Base-by-base conservation (phyloP, 2,888 invertebrate species). In the Euplagia quadripunctaria region DNA sequence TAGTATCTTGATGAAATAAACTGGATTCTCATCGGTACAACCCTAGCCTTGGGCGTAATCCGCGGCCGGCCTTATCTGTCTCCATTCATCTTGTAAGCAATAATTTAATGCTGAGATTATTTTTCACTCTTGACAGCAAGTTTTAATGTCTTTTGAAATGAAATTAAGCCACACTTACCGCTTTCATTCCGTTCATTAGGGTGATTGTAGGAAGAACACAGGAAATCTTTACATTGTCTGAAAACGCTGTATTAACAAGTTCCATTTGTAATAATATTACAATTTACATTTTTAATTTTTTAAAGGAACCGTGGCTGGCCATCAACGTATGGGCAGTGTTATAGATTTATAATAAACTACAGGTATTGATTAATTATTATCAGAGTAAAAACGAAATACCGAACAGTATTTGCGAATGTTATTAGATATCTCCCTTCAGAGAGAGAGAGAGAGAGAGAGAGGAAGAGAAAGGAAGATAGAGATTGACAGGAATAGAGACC, bases 81-180 rank as follows among this genome's bases (percentile, higher is more conserved):
- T 85, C 85, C 88, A 90, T 90, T 92, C 93, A 93, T 94, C 93
- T 94, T 90, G 92, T 91, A 90, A 91, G 93, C 93, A 92, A 94
- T 94, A 94, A 94, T 94, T 94, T 89, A 89, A 90, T 85, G 87
- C 88, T 85, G 90, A 93, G 93, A 94, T 94, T 94, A 94, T 94
- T 94, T 94, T 94, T 94, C 94, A 94, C 91, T 94, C 91, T 85
- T 91, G 92, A 91, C 91, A 93, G 93, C 94, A 91, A 94, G 90
- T 94, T 94, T 94, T 93, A 94, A 94, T 93, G 93, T 93, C 93
- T 93, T 94, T 93, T 91, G 92, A 90, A 94, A 93, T 91, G 90
- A 90, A 93, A 92, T 94, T 92, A 92, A 91, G 91, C 90, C 90
- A 86, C 87, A 88, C 85, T 88, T 88, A 88, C 90, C 87, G 89